phyloP scores from a whole-genome alignment of 2,888 invertebrate species.

The Agrochola circellaris region DNA sequence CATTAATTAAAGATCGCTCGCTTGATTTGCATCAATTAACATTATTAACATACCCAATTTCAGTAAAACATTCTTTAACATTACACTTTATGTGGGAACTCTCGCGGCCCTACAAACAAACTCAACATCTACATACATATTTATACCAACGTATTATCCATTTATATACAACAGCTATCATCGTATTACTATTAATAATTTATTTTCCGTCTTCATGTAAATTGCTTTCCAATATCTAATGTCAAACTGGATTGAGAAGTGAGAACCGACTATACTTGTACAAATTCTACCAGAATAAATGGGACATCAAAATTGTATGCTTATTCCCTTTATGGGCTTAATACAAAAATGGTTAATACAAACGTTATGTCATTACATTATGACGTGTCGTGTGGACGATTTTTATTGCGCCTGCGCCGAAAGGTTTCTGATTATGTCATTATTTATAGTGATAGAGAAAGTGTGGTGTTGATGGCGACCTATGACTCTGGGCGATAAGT shows the following conservation, averaged over 20 bases:
- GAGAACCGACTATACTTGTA: slow-evolving; percentile 4
- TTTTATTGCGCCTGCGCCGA: slow-evolving; percentile 59
- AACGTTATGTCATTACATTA: slow-evolving; percentile 61
- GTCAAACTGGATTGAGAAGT: slow-evolving; percentile 58
- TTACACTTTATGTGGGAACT: slow-evolving; percentile 51
- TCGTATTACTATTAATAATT: slow-evolving; percentile 60
- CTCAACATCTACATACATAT: slow-evolving; percentile 37
- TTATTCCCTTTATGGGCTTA: slow-evolving; percentile 25
- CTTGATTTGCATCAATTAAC: slow-evolving; percentile 52
- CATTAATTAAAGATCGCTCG: slow-evolving; percentile 48
- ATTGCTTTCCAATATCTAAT: slow-evolving; percentile 60
- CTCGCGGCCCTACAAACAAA: slow-evolving; percentile 39
- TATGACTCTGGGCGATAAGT: slow-evolving; percentile 54
- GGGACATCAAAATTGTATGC: slow-evolving; percentile 39
- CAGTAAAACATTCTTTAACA: slow-evolving; percentile 28
- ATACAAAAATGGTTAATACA: slow-evolving; percentile 54
- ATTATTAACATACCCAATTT: slow-evolving; percentile 53
- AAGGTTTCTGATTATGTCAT: slow-evolving; percentile 66
- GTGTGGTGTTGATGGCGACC: slow-evolving; percentile 59
- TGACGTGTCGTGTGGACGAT: slow-evolving; percentile 57
- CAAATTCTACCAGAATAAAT: slow-evolving; percentile 22
- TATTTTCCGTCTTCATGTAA: slow-evolving; percentile 61
- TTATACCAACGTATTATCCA: slow-evolving; percentile 54
- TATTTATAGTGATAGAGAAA: slow-evolving; percentile 65
- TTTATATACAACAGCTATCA: slow-evolving; percentile 53